Base-by-base conservation (phyloP, 2,113 vertebrate genomes). In the Dasyornis broadbenti region DNA sequence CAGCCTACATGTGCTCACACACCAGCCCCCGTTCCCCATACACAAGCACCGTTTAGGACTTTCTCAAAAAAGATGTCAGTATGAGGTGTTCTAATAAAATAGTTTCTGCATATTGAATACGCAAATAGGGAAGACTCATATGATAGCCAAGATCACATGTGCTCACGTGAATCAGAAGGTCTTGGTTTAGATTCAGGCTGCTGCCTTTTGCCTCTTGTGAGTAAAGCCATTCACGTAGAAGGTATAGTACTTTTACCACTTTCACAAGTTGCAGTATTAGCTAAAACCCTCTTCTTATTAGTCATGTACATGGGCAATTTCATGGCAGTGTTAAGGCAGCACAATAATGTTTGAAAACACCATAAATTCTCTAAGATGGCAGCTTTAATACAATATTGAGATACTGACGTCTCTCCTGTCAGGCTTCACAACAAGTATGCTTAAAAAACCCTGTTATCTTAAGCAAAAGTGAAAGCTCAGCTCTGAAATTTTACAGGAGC, bases 21-120 rank as follows among this genome's bases (percentile, higher is more conserved):
- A 6, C 15, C 44, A 60, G 33, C 33, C 11, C 27, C 30, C 0
- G 0, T 10, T 59, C 10, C 61, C 35, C 47, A 2, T 1, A 6
- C 27, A n/a, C 13, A 42, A 60, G 10, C 57, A 27, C 12, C 8
- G 19, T 8, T 71, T 15, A 42, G 76, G 54, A 60, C 35, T 76
- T 94, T 45, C 59, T 76, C 71, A 52, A 31, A 82, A 49, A 26
- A 59, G 9, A 13, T 0, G 0, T 54, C 15, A 4, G 24, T 8
- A 68, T 40, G 65, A 91, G 10, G 52, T 47, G 39, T 57, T 71
- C 44, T 22, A 54, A 61, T 6, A 33, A 69, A 91, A 37, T 0
- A 50, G 39, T 79, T 87, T 79, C 44, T 44, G n/a, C 8, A 7
- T n/a, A 17, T 30, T 78, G 27, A 64, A 17, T 33, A 57, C 4